A percentile compares a stretch with the other conserved stretches of the same genome.
Evolutionary conservation across 2,888 invertebrate genomes (phyloP).

Genomic region (Tryphoninae sp.): DNA sequence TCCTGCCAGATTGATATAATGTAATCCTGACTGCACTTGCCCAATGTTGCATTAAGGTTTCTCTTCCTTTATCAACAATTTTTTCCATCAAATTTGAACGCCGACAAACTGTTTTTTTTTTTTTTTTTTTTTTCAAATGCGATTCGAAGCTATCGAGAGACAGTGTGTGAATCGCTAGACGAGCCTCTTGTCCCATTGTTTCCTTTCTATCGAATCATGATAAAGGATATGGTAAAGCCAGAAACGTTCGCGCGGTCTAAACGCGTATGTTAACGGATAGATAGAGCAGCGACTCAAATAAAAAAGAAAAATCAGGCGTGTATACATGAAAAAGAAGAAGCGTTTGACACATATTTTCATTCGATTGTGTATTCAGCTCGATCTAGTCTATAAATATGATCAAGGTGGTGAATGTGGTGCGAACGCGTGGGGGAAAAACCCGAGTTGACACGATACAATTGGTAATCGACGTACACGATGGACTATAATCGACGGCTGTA

Average conservation of each 20-base stretch:
- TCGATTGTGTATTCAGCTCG: constrained; percentile 74
- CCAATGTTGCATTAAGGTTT: constrained; percentile 37
- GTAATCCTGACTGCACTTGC: constrained; percentile 36
- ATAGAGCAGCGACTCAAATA: constrained; percentile 22
- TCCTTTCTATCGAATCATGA: constrained; percentile 21
- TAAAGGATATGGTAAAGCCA: constrained; percentile 34
- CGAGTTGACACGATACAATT: constrained; percentile 22
- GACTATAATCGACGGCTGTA: constrained; percentile 32
- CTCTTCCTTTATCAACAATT: neutral
- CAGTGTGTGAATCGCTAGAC: neutral
- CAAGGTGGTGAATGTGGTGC: constrained; percentile 63
- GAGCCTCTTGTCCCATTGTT: neutral
- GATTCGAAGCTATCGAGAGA: constrained; percentile 38
- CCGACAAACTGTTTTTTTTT: constrained; percentile 6
- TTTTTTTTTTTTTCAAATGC: constrained; percentile 16
- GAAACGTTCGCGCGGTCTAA: constrained; percentile 33
- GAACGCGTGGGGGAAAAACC: constrained; percentile 27
- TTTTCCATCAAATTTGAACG: neutral
- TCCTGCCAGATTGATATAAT: constrained; percentile 44
- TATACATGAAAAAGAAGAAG: constrained; percentile 43
- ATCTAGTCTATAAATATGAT: constrained; percentile 76
- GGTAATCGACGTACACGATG: constrained; percentile 29
- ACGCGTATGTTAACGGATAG: constrained; percentile 34
- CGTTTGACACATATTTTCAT: constrained; percentile 69
- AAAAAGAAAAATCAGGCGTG: constrained; percentile 34